Base-by-base conservation (phyloP, 2,113 vertebrate genomes). In the Beaufortia kweichowensis region DNA sequence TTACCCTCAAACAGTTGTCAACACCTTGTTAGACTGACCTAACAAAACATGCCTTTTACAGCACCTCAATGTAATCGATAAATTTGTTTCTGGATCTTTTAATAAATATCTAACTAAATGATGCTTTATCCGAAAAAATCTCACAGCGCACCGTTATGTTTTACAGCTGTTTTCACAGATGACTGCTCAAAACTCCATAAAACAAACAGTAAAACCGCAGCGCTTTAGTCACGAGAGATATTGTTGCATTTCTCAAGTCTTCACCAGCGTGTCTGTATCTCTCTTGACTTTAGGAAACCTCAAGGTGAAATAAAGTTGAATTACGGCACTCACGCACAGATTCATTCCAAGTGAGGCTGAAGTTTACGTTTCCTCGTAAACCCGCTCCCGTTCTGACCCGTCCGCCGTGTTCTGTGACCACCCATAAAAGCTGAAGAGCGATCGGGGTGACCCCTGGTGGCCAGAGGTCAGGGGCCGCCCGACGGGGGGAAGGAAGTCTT, bases 401-500 rank as follows among this genome's bases (percentile, higher is more conserved):
- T 91, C 53, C 82, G 71, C 88, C 88, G 77, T 91, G 86, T 89
- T 85, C 64, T 68, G 85, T 92, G 90, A 88, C 86, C 86, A 84
- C 85, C 91, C 82, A 88, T 87, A 89, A 92, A 91, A 86, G 82
- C 83, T 83, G 87, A 87, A 61, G 72, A 87, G 86, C 86, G 89
- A 86, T 77, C 69, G 80, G 80, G 89, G 79, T 82, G 85, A 90
- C 84, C 85, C 85, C 78, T 55, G 33, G 15, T 88, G 90, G 91
- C 91, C 87, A 82, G 4, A 10, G 86, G 90, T 90, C 86, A 90
- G 86, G 89, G 87, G 85, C 85, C 3, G 86, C 91, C 14, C 88
- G 86, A 89, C 90, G 90, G 90, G 90, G 91, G 86, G 90, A 92
- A 88, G 86, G 90, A 91, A 91, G 88, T 88, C 84, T 85, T 57